Conservation (phyloP, 2,797 vertebrate species). For the Acomys russatus region DNA sequence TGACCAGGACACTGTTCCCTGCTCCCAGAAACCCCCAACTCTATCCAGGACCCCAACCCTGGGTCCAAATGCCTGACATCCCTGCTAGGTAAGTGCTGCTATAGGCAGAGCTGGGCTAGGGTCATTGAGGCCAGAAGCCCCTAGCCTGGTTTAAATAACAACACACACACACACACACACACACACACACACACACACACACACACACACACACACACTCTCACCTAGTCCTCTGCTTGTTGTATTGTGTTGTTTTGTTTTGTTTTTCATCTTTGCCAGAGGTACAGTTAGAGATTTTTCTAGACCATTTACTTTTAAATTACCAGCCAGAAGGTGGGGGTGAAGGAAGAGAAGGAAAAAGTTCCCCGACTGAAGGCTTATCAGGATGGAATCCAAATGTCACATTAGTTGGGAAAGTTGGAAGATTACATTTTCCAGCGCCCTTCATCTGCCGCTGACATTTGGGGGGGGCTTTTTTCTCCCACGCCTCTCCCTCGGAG, state of each 20-base stretch:
- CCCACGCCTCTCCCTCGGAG: slow-evolving; percentile 47
- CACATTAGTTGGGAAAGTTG: slow-evolving; percentile 91
- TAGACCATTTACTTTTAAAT: slow-evolving; percentile 92
- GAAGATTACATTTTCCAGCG: slow-evolving; percentile 91
- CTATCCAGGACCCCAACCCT: background rate
- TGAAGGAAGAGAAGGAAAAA: slow-evolving; percentile 75
- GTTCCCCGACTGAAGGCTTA: slow-evolving; percentile 92
- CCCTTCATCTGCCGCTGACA: slow-evolving; percentile 92
- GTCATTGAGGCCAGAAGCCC: background rate
- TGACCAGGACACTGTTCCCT: background rate
- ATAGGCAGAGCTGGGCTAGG: background rate
- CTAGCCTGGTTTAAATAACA: background rate
- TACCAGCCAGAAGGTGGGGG: slow-evolving; percentile 87
- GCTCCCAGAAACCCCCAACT: background rate
- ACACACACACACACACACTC: background rate
- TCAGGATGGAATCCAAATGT: slow-evolving; percentile 94
- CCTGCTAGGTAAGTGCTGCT: background rate
- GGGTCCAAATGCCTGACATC: background rate
- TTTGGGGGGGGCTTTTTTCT: slow-evolving; percentile 87
- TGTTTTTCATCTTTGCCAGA: slow-evolving; percentile 89
- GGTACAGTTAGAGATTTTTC: slow-evolving; percentile 91
- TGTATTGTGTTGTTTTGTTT: slow-evolving; percentile 71
- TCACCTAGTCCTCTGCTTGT: slow-evolving; percentile 38
- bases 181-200: no score
- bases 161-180: background rate